Percentiles rank a stretch among this genome's conserved stretches.
Conservation (phyloP, 2,888 invertebrate species). For the Muschampia plurimacula region DNA sequence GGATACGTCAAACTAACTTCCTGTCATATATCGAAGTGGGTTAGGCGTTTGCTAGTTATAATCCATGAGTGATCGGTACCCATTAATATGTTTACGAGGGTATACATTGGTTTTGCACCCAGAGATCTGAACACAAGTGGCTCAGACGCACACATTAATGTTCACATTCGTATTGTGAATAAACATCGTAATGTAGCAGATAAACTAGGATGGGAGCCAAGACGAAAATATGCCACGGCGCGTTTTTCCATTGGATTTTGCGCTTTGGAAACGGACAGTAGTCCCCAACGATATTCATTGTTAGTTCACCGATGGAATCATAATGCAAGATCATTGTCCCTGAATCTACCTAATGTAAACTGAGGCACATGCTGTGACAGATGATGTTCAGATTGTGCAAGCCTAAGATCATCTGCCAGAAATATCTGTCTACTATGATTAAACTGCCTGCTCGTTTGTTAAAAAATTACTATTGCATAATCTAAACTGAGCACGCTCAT, state of each 20-base stretch:
- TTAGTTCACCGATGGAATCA: slow-evolving; percentile 66
- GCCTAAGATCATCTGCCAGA: slow-evolving; percentile 43
- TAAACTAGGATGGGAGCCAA: slow-evolving; percentile 86
- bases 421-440: slow-evolving; percentile 44
- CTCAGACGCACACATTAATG: slow-evolving; percentile 81
- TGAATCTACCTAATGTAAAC: slow-evolving; percentile 41
- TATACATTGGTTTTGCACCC: slow-evolving; percentile 30
- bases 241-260: slow-evolving; percentile 85
- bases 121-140: slow-evolving; percentile 68
- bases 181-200: slow-evolving; percentile 86
- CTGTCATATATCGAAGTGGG: slow-evolving; percentile 9
- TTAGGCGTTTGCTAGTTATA: slow-evolving; percentile 11
- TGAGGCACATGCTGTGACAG: slow-evolving; percentile 5
- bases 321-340: slow-evolving; percentile 52
- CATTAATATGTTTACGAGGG: slow-evolving; percentile 44
- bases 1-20: slow-evolving; percentile 11
- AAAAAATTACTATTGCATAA: slow-evolving; percentile 47
- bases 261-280: slow-evolving; percentile 82
- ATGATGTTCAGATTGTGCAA: slow-evolving; percentile 37
- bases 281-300: slow-evolving; percentile 69
- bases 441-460: slow-evolving; percentile 39
- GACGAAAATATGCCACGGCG: slow-evolving; percentile 85
- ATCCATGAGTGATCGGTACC: slow-evolving; percentile 40
- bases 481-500: slow-evolving; percentile 37
- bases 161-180: slow-evolving; percentile 85